Percentiles rank a stretch among this genome's conserved stretches.
phyloP scores from a whole-genome alignment of 2,113 vertebrate genomes.

The Lucifuga dentata region DNA sequence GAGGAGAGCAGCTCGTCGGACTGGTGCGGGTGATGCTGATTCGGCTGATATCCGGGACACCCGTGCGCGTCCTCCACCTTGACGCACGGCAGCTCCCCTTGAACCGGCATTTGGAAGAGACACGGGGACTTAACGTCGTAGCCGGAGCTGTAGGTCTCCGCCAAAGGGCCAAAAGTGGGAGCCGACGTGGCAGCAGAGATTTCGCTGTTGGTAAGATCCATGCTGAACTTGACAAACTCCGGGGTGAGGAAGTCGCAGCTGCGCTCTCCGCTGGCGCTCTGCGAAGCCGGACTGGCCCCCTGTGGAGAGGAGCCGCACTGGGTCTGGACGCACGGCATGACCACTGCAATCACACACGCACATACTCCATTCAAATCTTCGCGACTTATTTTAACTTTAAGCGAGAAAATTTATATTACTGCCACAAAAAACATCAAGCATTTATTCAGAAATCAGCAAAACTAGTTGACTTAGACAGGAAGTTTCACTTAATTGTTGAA shows the following conservation, averaged over 20 bases:
- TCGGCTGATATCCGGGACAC: slow-evolving; percentile 88
- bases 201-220: slow-evolving; percentile 99
- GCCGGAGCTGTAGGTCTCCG: slow-evolving; percentile 89
- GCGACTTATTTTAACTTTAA: no score
- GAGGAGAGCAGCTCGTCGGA: slow-evolving; percentile 90
- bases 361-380: no score
- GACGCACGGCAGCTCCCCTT: slow-evolving; percentile 90
- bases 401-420: no score
- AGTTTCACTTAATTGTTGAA: no score
- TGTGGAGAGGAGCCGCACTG: slow-evolving; percentile 97
- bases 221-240: slow-evolving; percentile 99
- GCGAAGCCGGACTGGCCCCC: slow-evolving; percentile 96
- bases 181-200: slow-evolving; percentile 87
- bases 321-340: slow-evolving; percentile 98
- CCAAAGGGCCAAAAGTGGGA: slow-evolving; percentile 90
- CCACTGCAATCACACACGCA: slow-evolving; percentile 75
- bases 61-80: slow-evolving; percentile 94
- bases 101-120: slow-evolving; percentile 94
- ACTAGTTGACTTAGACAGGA: no score
- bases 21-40: slow-evolving; percentile 85
- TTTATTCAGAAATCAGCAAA: no score
- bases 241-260: slow-evolving; percentile 97
- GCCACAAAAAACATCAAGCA: no score
- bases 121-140: slow-evolving; percentile 97
- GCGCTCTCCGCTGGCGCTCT: slow-evolving; percentile 92